Conservation (phyloP, 2,113 vertebrate genomes). For the Tinamus guttatus region DNA sequence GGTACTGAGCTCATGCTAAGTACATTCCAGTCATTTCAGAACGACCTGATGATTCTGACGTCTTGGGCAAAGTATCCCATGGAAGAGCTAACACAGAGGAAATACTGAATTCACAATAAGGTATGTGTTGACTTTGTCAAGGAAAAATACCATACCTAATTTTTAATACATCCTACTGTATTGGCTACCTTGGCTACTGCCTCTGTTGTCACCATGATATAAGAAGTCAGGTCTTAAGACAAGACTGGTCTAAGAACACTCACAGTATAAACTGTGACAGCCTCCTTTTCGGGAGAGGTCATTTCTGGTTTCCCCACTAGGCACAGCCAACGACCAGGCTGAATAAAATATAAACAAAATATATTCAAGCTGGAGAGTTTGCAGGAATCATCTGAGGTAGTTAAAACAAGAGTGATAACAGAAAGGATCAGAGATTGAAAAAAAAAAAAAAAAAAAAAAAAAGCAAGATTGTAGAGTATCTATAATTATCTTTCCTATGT, state of each 20-base stretch:
- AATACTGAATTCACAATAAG: neutral
- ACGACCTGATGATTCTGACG: neutral
- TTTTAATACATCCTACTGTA: neutral
- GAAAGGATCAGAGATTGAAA: neutral
- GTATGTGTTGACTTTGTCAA: neutral
- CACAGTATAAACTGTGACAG: neutral
- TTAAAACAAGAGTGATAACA: neutral
- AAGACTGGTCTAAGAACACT: neutral
- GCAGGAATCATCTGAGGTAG: neutral
- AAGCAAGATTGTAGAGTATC: neutral
- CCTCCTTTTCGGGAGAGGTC: neutral
- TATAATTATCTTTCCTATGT: neutral
- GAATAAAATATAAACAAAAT: neutral
- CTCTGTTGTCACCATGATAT: neutral
- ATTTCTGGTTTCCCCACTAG: neutral
- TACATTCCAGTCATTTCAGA: neutral
- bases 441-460: too few species aligned
- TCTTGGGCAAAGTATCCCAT: neutral
- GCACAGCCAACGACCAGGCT: accelerated
- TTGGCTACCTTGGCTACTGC: neutral
- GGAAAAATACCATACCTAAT: neutral
- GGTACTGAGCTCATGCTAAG: neutral
- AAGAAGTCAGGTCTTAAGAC: neutral
- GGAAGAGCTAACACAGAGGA: neutral
- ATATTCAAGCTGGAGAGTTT: neutral